Base-by-base conservation (phyloP, 2,797 vertebrate genomes). In the Thaleichthys pacificus region DNA sequence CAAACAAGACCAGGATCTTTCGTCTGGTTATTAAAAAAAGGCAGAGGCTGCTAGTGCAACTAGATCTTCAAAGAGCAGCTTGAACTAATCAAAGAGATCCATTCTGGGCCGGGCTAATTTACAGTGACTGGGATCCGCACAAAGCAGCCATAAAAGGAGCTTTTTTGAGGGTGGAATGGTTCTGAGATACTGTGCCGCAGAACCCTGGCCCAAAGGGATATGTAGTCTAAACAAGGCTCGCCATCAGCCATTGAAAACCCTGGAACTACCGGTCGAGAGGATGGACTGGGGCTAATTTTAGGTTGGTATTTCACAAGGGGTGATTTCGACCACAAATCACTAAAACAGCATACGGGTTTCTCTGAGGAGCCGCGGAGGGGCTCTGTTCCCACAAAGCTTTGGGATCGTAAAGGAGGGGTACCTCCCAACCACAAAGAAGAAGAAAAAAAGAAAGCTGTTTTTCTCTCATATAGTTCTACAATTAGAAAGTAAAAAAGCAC, bases 221-320 rank as follows among this genome's bases (percentile, higher is more conserved):
- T 75, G 69, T 79, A 79, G 67, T 89, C 83, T 81, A 87, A 91
- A 91, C 88, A 89, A 74, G 88, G 86, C 82, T 75, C 65, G 78
- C 79, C 75, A 78, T 67, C 80, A 84, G 87, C 82, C 87, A 88
- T 88, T 87, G 87, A 80, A 80, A 84, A 76, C 79, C 77, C 83
- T 83, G 82, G 79, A 76, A 82, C 64, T 77, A 78, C 77, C 68
- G 74, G 79, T 69, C 76, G 86, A 86, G 87, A 82, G 73, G 66
- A 80, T 73, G 15, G 84, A 82, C 77, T 71, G 78, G 67, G 80
- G 83, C 88, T 93, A 91, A 93, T 89, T 92, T 92, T 92, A 93
- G 89, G 81, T 77, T 83, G 85, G 80, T 84, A 86, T 91, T 91
- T 90, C 81, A 89, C 86, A 88, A 74, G 77, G 82, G 81, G 78